Base-by-base conservation (phyloP, 2,888 invertebrate genomes). In the Volucella zonaria region DNA sequence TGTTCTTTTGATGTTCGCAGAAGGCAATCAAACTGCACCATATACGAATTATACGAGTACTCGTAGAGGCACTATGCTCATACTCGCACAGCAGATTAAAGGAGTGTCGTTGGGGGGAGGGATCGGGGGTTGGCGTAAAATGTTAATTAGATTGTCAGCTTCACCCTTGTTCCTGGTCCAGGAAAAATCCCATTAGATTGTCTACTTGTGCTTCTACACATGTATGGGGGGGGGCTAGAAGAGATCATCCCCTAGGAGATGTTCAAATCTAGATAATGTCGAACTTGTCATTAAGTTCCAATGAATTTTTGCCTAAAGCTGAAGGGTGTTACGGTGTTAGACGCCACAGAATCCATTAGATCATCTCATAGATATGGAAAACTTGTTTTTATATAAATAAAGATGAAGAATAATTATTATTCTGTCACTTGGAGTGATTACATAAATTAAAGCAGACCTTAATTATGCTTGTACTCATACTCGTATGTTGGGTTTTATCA, bases 381-480 rank as follows among this genome's bases (percentile, higher is more conserved):
- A 80, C 80, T 81, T 73, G 58, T 85, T 80, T n/a, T 77, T 68
- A 68, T 76, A 77, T 81, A 81, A 85, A 81, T 81, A 85, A 81
- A 62, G 80, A 77, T 81, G 77, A 85, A 73, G 73, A 81, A 85
- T 85, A 78, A 85, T 85, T 73, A 85, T 81, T 85, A 85, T 81
- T 76, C 68, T 85, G 85, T 85, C 85, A 85, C 81, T 70, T 64
- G 80, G 76, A 85, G 76, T 68, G 81, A 80, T 85, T 81, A 85
- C 85, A 85, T 73, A 77, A 76, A 81, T 81, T 77, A 73, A 76
- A 73, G 43, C 62, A 58, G 56, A 49, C 59, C 23, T 76, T 75
- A 80, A 85, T 85, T 73, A 85, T 73, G 54, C 59, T 23, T 23
- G 18, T 18, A 18, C n/a, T 1, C n/a, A n/a, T n/a, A n/a, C n/a